Evolutionary conservation across 2,888 invertebrate genomes (phyloP).

Genomic region (Clostera curtula): DNA sequence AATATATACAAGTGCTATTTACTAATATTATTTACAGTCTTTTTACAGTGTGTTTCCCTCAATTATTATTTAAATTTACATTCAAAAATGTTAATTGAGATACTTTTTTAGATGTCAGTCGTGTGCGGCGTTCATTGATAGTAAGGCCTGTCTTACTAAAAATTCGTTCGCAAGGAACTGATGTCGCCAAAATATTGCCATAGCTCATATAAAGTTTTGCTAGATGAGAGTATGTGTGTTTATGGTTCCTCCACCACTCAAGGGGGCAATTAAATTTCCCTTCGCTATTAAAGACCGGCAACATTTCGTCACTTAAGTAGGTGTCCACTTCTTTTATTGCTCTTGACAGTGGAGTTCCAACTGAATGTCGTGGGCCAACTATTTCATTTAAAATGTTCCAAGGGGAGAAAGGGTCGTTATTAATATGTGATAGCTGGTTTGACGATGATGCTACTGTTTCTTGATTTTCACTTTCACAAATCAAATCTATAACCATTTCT

Average conservation of each 20-base stretch:
- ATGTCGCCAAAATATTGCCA: slow-evolving; percentile 1
- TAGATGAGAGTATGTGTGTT: neutral
- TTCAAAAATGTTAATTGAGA: too few species aligned
- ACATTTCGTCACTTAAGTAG: slow-evolving; percentile 3
- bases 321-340: slow-evolving; percentile 7
- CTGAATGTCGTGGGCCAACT: neutral
- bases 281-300: neutral
- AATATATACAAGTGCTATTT: too few species aligned
- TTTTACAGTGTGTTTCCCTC: too few species aligned
- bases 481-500: slow-evolving; percentile 2
- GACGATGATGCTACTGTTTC: too few species aligned
- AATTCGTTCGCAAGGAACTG: neutral
- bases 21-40: too few species aligned
- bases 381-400: slow-evolving; percentile 4
- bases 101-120: too few species aligned
- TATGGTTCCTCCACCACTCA: neutral
- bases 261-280: neutral
- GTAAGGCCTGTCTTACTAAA: neutral
- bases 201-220: neutral
- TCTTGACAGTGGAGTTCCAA: slow-evolving; percentile 3
- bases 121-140: neutral
- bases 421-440: too few species aligned
- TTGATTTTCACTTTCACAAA: slow-evolving; percentile 1
- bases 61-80: too few species aligned
- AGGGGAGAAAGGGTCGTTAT: too few species aligned